Evolutionary conservation across 2,888 invertebrate genomes (phyloP), one percentile per base, ranked within the genome.

Genomic region (Lobophora halterata): DNA sequence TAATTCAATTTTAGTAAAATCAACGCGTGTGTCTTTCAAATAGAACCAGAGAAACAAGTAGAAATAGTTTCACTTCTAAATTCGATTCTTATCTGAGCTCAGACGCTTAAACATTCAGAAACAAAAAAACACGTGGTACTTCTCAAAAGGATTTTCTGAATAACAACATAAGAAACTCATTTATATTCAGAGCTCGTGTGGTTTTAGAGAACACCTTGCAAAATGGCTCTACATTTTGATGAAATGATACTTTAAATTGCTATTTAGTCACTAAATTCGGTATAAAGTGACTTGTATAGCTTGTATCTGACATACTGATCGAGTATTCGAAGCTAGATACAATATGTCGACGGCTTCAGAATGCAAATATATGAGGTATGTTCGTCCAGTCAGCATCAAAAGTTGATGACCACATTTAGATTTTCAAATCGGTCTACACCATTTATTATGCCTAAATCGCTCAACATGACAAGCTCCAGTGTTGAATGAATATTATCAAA

Each of bases 301-400:
- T n/a, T 17, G 8, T 26, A 10, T 30, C 60, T 80, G 77, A 78
- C 79, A 79, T 71, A 75, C 71, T 79, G 76, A 73, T 75, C 73
- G 73, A 73, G 65, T 71, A 71, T 74, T 70, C 70, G 5, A 5
- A 17, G 17, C 5, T 17, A 60, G 61, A 53, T 48, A 53, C 50
- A 7, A 11, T 17, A 60, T 66, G 64, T 65, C 60, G 64, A 74
- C 72, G 66, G 56, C 58, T 45, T n/a, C n/a, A 54, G 63, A 70
- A 75, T 79, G 74, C 66, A 73, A 76, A 80, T 75, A 63, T 69
- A 59, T 62, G 12, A 8, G n/a, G n/a, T n/a, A n/a, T n/a, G n/a
- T n/a, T n/a, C n/a, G n/a, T n/a, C n/a, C n/a, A n/a, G n/a, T n/a
- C n/a, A n/a, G n/a, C n/a, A n/a, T n/a, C n/a, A n/a, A n/a, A n/a